Base-by-base conservation (phyloP, 2,113 vertebrate genomes). In the Grammatotria lemairii region DNA sequence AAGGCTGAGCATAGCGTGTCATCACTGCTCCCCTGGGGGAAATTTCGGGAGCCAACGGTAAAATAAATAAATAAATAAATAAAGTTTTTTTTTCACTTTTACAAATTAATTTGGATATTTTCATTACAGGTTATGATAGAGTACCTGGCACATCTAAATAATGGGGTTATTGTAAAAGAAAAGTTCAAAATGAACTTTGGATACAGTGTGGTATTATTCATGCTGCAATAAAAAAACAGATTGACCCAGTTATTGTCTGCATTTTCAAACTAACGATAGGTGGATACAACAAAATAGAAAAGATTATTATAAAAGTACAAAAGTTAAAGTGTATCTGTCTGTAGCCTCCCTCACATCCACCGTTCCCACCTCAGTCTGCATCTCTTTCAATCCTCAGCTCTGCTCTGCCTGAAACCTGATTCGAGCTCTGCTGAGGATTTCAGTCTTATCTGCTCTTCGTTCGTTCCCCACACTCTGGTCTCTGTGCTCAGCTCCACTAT, bases 271-370 rank as follows among this genome's bases (percentile, higher is more conserved):
- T 35, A 35, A 63, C 2, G 1, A 60, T 0, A 31, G 57, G 26
- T 60, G 57, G 14, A 2, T 60, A 31, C 5, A 63, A 63, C 16
- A 33, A 63, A 63, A 63, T 33, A 63, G 58, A 63, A 63, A 63
- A 35, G 58, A 35, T 35, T 63, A 7, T 7, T 33, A 33, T 63
- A 63, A 63, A 63, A 63, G 58, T 35, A 63, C 58, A 11, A 63
- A 63, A 7, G 31, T 0, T 63, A 11, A 63, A 63, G 58, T 63
- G 0, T 0, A 11, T 63, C 17, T 33, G 16, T 33, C 28, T 35
- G 58, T 63, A 70, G 65, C 35, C 65, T 40, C 31, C 33, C 19
- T 21, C 10, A 2, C 33, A 60, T 60, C 14, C 57, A 10, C 26
- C 26, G 5, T 17, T 28, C 26, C 5, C 26, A 40, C n/a, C 35